Base-by-base conservation (phyloP, 2,797 vertebrate genomes). In the Crocidura indochinensis region DNA sequence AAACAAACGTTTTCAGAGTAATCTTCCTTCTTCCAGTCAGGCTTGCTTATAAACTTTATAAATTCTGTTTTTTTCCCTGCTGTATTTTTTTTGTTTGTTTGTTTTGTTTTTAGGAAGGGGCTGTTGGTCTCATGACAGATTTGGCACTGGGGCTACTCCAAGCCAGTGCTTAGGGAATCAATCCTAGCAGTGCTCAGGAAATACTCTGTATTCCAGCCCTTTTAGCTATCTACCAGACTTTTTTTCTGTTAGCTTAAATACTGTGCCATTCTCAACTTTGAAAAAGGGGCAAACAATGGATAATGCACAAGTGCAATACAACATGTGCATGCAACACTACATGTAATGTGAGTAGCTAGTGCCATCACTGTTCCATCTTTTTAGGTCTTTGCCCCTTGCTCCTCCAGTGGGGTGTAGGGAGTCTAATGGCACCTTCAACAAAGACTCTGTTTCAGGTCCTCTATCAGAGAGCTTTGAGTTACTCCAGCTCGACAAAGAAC, bases 21-120 rank as follows among this genome's bases (percentile, higher is more conserved):
- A 72, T 83, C 77, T 27, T 90, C 29, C 47, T 26, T 44, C 72
- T 79, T 91, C 73, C 71, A 68, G 49, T 27, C 65, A 53, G 51
- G 20, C 44, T 56, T 80, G 68, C 62, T 68, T 31, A 44, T 26
- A 85, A 24, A 31, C 29, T 6, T 20, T 27, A 67, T 19, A 62
- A 47, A 10, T 2, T 68, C 73, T 26, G n/a, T 10, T 31, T 79
- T 79, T 91, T 64, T 26, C 60, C 5, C 24, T 64, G 60, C 60
- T 64, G 60, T 53, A 12, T 53, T 53, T 53, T 53, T 53, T 53
- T 17, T 53, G 12, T 14, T 53, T 53, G 12, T 53, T 53, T 53
- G 38, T 38, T 38, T 38, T 53, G 4, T 14, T 53, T 53, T 53
- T 14, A 53, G 51, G 51, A 53, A 53, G 51, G 38, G 51, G 51